Conservation (phyloP, 2,797 vertebrate species). For the Rallus crepitans region DNA sequence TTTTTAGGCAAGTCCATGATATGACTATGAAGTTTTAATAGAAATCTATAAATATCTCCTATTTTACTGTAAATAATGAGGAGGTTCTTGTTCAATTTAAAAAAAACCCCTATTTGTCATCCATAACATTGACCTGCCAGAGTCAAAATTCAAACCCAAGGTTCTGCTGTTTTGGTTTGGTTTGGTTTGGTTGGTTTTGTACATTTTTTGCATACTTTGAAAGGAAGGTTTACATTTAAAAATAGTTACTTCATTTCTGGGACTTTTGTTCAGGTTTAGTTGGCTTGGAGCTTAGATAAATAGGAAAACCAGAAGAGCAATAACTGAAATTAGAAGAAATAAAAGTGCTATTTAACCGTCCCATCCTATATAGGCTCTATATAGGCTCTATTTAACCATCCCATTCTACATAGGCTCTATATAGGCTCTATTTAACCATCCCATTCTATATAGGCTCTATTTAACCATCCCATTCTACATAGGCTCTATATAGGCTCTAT, state of each 20-base stretch:
- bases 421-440: background rate
- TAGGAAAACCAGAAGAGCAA: conserved; percentile 24
- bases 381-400: background rate
- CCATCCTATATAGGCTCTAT: background rate
- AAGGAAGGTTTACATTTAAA: background rate
- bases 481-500: background rate
- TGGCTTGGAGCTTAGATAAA: background rate
- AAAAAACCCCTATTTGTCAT: background rate
- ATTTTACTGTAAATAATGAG: background rate
- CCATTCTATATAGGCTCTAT: background rate
- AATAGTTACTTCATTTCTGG: background rate
- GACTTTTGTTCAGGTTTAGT: background rate
- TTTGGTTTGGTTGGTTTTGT: background rate
- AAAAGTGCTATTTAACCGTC: background rate
- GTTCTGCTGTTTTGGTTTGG: background rate
- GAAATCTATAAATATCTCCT: background rate
- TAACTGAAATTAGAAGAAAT: background rate
- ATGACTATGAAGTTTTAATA: background rate
- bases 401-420: background rate
- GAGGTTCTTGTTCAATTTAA: background rate
- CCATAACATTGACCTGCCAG: background rate
- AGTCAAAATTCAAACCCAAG: background rate
- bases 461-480: background rate
- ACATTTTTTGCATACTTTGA: background rate
- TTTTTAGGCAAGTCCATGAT: background rate